Conservation (phyloP, 2,888 invertebrate species). For the Dryocosmus kuriphilus region DNA sequence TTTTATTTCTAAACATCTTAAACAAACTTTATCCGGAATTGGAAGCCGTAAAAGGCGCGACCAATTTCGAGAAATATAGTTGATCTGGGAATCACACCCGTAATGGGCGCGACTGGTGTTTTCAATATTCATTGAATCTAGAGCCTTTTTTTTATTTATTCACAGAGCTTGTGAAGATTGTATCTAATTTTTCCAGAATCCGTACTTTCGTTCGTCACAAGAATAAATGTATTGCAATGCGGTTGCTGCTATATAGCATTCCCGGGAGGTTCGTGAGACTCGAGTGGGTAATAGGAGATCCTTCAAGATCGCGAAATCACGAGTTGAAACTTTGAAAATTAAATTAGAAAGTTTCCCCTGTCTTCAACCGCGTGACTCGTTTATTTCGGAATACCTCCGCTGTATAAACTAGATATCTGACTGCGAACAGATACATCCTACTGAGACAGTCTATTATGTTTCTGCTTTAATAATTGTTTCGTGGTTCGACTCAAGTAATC, state of each 20-base stretch:
- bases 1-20: no score
- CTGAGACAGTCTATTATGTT: not conserved
- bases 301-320: slow-evolving; percentile 61
- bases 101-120: not conserved
- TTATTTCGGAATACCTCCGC: slow-evolving; percentile 58
- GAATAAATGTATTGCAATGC: slow-evolving; percentile 33
- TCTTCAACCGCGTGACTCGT: slow-evolving; percentile 60
- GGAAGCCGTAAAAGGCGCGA: no score
- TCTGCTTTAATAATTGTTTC: slow-evolving; percentile 9
- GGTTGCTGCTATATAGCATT: slow-evolving; percentile 22
- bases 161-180: not conserved
- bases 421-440: not conserved
- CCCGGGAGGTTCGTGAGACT: slow-evolving; percentile 21
- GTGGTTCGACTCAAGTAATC: not conserved
- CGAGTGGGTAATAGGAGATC: slow-evolving; percentile 48
- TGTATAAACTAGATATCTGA: slow-evolving; percentile 56
- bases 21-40: no score
- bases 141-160: slow-evolving; percentile 7
- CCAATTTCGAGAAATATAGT: no score
- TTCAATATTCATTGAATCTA: not conserved
- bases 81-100: no score
- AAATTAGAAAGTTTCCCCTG: slow-evolving; percentile 65
- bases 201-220: slow-evolving; percentile 21
- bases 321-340: slow-evolving; percentile 62
- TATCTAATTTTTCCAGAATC: slow-evolving; percentile 4